Percentiles rank a stretch among this genome's conserved stretches.
Evolutionary conservation across 2,888 invertebrate species (phyloP).

Genomic region (Cryptophagus acutangulus): DNA sequence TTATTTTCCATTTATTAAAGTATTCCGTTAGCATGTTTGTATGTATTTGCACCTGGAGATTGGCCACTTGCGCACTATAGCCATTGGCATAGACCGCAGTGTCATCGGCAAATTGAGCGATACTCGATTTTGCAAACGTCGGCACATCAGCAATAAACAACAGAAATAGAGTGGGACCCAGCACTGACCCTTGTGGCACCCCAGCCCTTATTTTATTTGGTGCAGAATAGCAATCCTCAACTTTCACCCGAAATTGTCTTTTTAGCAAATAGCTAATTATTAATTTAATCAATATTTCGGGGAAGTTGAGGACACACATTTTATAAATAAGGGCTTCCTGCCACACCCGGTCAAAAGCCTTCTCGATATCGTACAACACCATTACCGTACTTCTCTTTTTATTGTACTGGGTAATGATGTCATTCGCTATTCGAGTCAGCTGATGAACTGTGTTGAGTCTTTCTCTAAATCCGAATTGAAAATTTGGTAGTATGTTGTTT

Average conservation of each 20-base stretch:
- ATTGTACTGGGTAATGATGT: constrained; percentile 27
- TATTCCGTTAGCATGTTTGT: constrained; percentile 11
- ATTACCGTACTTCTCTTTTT: constrained; percentile 27
- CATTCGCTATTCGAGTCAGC: constrained; percentile 25
- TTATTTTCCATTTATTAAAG: constrained; percentile 18
- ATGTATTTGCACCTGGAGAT: constrained; percentile 13
- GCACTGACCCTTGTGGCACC: constrained; percentile 29
- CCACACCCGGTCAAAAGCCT: constrained; percentile 19
- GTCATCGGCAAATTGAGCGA: constrained; percentile 21
- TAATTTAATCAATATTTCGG: constrained; percentile 21
- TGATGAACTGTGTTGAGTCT: constrained; percentile 33
- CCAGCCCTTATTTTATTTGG: constrained; percentile 25
- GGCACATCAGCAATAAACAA: constrained; percentile 18
- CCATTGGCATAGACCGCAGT: constrained; percentile 19
- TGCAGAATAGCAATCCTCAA: constrained; percentile 12
- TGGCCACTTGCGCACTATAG: constrained; percentile 9
- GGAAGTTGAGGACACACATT: constrained; percentile 24
- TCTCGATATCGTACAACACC: constrained; percentile 11
- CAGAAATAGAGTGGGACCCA: constrained; percentile 18
- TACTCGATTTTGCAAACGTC: constrained; percentile 14
- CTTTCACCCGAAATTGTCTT: background rate
- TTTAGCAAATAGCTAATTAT: background rate
- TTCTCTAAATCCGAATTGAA: constrained; percentile 33
- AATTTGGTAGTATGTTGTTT: constrained; percentile 11
- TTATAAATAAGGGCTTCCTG: constrained; percentile 29